These are phyloP conservation scores for Tauraco hartlaubi DNA, from an alignment of 2,797 vertebrate genomes.

Conservation along the genomic window DNA sequence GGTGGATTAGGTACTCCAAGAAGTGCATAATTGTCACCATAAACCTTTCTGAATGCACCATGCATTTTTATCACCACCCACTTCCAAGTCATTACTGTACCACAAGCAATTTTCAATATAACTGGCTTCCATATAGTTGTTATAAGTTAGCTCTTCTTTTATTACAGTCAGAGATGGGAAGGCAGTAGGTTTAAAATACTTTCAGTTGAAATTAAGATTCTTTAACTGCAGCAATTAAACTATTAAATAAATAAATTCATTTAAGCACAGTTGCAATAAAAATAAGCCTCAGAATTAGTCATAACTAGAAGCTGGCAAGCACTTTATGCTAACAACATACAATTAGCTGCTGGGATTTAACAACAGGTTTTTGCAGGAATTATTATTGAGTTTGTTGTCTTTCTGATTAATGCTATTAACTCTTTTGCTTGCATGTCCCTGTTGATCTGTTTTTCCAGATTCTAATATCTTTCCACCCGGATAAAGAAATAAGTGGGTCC, in stretches of 20 bases:
- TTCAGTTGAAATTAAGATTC: background rate
- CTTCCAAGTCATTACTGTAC: background rate
- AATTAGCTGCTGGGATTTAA: conserved; percentile 31
- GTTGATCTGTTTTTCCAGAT: background rate
- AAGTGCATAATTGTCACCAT: background rate
- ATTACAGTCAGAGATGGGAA: background rate
- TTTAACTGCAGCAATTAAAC: conserved; percentile 21
- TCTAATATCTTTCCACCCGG: background rate
- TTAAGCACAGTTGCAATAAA: conserved; percentile 13
- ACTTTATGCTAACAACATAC: background rate
- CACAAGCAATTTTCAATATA: background rate
- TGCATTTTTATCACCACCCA: background rate
- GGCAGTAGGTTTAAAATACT: background rate
- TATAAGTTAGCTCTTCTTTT: background rate
- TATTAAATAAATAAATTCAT: conserved; percentile 34
- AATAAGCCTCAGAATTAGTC: conserved; percentile 17
- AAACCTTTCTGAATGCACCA: background rate
- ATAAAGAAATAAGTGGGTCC: background rate
- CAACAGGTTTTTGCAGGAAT: background rate
- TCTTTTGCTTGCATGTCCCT: background rate
- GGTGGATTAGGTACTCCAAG: background rate
- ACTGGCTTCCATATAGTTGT: background rate
- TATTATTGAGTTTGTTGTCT: conserved; percentile 7
- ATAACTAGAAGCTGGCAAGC: conserved; percentile 20
- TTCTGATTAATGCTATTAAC: conserved; percentile 6